Percentiles rank a stretch among this genome's conserved stretches.
Conservation (phyloP, 2,113 vertebrate species). For the Panthera leo region DNA sequence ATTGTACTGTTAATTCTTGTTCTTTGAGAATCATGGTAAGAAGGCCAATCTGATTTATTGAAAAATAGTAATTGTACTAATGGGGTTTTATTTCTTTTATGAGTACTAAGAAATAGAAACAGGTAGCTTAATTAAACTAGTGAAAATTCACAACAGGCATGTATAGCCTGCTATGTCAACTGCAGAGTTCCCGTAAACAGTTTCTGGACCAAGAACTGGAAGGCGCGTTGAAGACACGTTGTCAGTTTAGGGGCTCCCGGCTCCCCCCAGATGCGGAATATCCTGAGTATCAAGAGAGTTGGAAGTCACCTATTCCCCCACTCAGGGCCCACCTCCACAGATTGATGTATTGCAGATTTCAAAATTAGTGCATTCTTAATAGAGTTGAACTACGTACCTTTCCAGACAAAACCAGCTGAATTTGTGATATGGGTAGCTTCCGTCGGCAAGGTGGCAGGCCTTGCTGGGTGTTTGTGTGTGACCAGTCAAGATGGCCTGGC, state of each 20-base stretch:
- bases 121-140: background rate
- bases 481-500: background rate
- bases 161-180: background rate
- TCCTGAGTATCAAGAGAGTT: background rate
- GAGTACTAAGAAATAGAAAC: slow-evolving; percentile 3
- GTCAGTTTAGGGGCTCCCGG: background rate
- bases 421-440: no score
- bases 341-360: background rate
- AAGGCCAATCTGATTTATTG: background rate
- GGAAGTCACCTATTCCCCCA: background rate
- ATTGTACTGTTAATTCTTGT: background rate
- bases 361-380: background rate
- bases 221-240: background rate
- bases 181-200: background rate
- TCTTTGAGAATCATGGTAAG: background rate
- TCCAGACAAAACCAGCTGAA: background rate
- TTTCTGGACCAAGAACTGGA: background rate
- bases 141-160: background rate
- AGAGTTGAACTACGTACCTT: background rate
- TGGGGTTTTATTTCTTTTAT: background rate
- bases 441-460: background rate
- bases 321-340: background rate
- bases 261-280: accelerated
- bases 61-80: background rate
- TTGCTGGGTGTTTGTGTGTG: background rate